phyloP scores from a whole-genome alignment of 23 tunicate species.

The Aplidium turbinatum region DNA sequence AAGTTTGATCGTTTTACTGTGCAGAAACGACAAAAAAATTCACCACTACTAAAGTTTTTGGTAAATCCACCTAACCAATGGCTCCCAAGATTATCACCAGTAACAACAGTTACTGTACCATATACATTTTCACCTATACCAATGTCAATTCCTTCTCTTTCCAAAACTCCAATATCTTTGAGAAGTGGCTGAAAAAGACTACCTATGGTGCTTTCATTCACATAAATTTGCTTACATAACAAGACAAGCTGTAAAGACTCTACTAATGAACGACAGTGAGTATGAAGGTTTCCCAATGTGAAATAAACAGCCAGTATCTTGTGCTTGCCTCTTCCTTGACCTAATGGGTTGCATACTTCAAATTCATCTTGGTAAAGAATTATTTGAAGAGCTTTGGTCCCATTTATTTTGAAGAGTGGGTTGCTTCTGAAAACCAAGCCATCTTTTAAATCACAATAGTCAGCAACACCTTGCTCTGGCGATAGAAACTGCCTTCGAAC shows the following conservation, averaged over 20 bases:
- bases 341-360: slow-evolving; percentile 45
- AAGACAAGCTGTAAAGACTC: slow-evolving; percentile 38
- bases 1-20: slow-evolving; percentile 7
- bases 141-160: slow-evolving; percentile 32
- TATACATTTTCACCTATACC: slow-evolving; percentile 10
- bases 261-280: slow-evolving; percentile 22
- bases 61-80: slow-evolving; percentile 45
- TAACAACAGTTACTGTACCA: slow-evolving; percentile 23
- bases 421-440: slow-evolving; percentile 39
- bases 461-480: not conserved
- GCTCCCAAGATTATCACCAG: slow-evolving; percentile 58
- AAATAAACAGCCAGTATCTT: slow-evolving; percentile 56
- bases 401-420: slow-evolving; percentile 2
- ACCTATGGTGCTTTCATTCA: not conserved
- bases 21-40: slow-evolving; percentile 32
- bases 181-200: slow-evolving; percentile 33
- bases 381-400: slow-evolving; percentile 25
- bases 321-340: slow-evolving; percentile 38
- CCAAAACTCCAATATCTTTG: slow-evolving; percentile 28
- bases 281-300: slow-evolving; percentile 41
- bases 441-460: slow-evolving; percentile 36
- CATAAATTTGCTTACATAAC: slow-evolving; percentile 33
- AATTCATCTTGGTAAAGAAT: slow-evolving; percentile 44
- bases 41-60: slow-evolving; percentile 36
- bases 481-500: slow-evolving; percentile 30